These are phyloP conservation scores for Bombus cullumanus DNA, from an alignment of 1,140 invertebrate species.

Conservation along the genomic window DNA sequence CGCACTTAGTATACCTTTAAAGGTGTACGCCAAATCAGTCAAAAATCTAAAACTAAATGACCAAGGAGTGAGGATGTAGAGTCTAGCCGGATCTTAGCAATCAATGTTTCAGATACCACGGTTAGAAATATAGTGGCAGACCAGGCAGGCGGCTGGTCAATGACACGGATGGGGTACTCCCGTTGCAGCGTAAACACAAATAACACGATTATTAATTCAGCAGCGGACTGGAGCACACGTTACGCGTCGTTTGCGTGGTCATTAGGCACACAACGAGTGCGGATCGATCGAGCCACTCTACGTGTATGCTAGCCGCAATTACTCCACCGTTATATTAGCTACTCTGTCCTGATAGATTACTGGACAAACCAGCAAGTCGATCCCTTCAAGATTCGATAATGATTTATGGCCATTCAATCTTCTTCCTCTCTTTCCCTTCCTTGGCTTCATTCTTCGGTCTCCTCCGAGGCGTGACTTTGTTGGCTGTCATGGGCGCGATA, in stretches of 20 bases:
- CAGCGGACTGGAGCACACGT: slow-evolving; percentile 24
- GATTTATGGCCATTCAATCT: slow-evolving; percentile 73
- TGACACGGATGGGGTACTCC: neutral
- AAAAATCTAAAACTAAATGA: too few relatives aligned
- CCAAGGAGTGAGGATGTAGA: too few relatives aligned
- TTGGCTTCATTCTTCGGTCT: neutral
- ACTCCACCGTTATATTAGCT: slow-evolving; percentile 70
- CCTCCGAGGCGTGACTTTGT: too few relatives aligned
- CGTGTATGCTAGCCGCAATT: slow-evolving; percentile 61
- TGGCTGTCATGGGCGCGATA: neutral
- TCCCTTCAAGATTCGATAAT: slow-evolving; percentile 79
- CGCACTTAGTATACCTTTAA: too few relatives aligned
- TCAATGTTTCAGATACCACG: neutral
- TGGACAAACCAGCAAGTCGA: slow-evolving; percentile 71
- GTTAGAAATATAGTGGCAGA: neutral
- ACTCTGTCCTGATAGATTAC: slow-evolving; percentile 77
- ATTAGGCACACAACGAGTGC: slow-evolving; percentile 63
- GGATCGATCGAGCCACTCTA: slow-evolving; percentile 60
- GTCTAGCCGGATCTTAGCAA: neutral
- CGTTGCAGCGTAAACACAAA: slow-evolving; percentile 1
- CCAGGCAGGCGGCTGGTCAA: neutral
- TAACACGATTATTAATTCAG: slow-evolving; percentile 64
- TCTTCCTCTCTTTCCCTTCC: neutral
- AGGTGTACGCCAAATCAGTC: too few relatives aligned
- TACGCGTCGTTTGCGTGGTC: slow-evolving; percentile 55